These are phyloP conservation scores for Zosterops lateralis DNA, from an alignment of 2,113 vertebrate genomes.

Conservation along the genomic window DNA sequence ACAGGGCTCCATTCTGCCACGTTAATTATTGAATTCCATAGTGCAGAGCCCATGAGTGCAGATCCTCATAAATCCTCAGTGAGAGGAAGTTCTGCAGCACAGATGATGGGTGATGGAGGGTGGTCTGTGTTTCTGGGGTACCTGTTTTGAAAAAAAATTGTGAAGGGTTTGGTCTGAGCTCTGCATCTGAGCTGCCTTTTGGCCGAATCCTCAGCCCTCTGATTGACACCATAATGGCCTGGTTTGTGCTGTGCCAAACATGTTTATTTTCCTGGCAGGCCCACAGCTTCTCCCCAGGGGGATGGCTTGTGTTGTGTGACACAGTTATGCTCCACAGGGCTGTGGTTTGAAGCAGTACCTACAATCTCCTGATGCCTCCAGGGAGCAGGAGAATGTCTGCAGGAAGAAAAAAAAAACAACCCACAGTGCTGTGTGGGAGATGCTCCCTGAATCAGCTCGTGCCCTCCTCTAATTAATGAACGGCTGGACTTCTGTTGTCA, in stretches of 20 bases:
- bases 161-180: not conserved
- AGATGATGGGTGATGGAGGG: not conserved
- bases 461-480: not conserved
- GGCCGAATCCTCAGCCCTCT: not conserved
- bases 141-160: not conserved
- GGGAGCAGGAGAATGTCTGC: not conserved
- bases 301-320: not conserved
- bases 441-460: not conserved
- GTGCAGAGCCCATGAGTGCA: not conserved
- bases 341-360: not conserved
- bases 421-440: not conserved
- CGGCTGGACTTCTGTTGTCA: not conserved
- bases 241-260: not conserved
- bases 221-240: not conserved
- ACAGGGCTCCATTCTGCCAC: not conserved
- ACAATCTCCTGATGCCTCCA: not conserved
- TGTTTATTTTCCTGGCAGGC: not conserved
- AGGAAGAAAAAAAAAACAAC: not conserved
- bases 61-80: not conserved
- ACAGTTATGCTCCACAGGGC: not conserved
- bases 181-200: not conserved
- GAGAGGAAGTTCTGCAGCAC: not conserved
- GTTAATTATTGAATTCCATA: not conserved
- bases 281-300: not conserved
- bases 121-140: not conserved